These are phyloP conservation scores for Eidolon dupreanum DNA, from an alignment of 2,797 vertebrate genomes.

Conservation along the genomic window DNA sequence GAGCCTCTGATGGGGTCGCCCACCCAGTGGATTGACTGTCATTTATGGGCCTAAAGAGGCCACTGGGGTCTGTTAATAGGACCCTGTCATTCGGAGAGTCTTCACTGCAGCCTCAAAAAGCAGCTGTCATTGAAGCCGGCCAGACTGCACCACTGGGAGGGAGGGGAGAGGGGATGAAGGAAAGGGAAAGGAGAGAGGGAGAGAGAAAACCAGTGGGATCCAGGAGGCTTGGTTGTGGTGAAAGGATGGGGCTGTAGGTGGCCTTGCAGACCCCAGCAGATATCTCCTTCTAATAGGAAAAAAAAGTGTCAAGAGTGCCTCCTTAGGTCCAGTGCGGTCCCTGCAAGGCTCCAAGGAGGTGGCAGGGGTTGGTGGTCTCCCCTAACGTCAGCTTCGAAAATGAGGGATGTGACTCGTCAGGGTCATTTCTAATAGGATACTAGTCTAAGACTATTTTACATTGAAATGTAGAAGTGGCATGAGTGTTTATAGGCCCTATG, in stretches of 20 bases:
- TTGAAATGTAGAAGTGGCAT: background rate
- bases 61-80: background rate
- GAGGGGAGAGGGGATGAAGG: background rate
- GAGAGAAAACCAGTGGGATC: background rate
- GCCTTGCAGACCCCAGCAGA: background rate
- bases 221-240: background rate
- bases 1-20: background rate
- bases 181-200: background rate
- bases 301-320: background rate
- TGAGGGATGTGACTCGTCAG: slow-evolving; percentile 59
- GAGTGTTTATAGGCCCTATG: background rate
- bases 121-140: slow-evolving; percentile 31
- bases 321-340: background rate
- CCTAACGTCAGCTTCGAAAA: slow-evolving; percentile 63
- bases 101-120: slow-evolving; percentile 40
- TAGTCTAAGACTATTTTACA: slow-evolving; percentile 47
- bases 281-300: background rate
- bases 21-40: slow-evolving; percentile 24
- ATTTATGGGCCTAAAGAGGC: background rate
- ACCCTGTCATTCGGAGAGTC: slow-evolving; percentile 42
- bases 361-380: slow-evolving; percentile 25
- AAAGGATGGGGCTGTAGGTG: background rate
- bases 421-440: slow-evolving; percentile 24
- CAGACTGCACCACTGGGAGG: slow-evolving; percentile 36
- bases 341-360: slow-evolving; percentile 20